Conservation (phyloP, 2,888 invertebrate genomes). For the Ophion slaviceki region DNA sequence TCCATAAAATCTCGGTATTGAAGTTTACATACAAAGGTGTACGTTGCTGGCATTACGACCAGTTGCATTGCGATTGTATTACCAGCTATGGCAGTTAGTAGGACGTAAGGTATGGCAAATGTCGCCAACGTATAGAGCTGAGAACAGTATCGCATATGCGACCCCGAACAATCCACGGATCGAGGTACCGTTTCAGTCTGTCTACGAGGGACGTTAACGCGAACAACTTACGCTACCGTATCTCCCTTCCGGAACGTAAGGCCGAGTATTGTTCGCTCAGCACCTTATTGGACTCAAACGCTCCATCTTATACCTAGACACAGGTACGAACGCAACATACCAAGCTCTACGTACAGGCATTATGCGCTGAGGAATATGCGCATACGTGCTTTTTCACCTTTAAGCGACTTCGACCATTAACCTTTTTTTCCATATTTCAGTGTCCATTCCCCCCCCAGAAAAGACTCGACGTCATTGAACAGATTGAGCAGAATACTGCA, state of each 20-base stretch:
- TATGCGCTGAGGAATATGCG: no score
- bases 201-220: conserved; percentile 58
- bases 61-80: conserved; percentile 24
- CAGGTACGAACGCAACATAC: neutral
- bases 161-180: conserved; percentile 43
- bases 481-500: no score
- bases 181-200: conserved; percentile 30
- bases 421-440: no score
- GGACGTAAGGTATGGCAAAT: conserved; percentile 33
- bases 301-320: neutral
- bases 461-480: no score
- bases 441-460: no score
- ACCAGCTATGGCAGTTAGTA: conserved; percentile 16
- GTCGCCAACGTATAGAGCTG: conserved; percentile 31
- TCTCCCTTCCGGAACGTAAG: conserved; percentile 52
- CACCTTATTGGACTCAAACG: conserved; percentile 70
- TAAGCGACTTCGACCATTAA: no score
- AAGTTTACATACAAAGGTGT: neutral
- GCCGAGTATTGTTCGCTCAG: conserved; percentile 69
- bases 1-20: neutral
- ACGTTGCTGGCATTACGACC: neutral
- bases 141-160: conserved; percentile 44
- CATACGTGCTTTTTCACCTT: no score
- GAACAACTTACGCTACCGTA: conserved; percentile 45
- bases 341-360: no score